phyloP scores from a whole-genome alignment of 1,140 invertebrate species.

The Calliopsis andreniformis region DNA sequence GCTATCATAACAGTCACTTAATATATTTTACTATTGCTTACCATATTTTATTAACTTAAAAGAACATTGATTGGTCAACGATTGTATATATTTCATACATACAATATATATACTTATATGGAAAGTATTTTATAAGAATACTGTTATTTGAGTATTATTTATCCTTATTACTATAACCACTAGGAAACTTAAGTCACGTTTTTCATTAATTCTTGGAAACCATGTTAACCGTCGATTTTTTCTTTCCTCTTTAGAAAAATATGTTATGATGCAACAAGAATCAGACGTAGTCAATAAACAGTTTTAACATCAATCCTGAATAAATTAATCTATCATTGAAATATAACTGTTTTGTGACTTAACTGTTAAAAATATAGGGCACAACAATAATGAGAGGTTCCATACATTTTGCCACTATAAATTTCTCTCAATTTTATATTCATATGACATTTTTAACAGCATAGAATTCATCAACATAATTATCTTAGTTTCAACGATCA shows the following conservation, averaged over 20 bases:
- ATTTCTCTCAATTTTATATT: constrained; percentile 14
- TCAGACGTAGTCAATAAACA: background rate
- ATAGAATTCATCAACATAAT: constrained; percentile 46
- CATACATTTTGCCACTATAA: constrained; percentile 11
- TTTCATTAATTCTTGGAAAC: background rate
- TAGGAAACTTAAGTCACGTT: constrained; percentile 9
- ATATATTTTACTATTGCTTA: constrained; percentile 1
- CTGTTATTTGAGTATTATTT: constrained; percentile 26
- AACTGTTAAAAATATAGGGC: background rate
- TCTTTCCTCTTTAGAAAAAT: constrained; percentile 22
- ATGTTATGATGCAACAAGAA: constrained; percentile 1
- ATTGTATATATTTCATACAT: constrained; percentile 35
- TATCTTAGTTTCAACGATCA: constrained; percentile 22
- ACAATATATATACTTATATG: constrained; percentile 26
- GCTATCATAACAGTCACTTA: constrained; percentile 7
- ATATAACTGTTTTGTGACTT: constrained; percentile 5
- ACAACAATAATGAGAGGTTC: background rate
- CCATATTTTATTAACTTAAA: constrained; percentile 15
- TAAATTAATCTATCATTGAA: constrained; percentile 18
- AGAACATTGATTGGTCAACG: constrained; percentile 41
- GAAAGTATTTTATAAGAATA: constrained; percentile 41
- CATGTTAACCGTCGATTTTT: background rate
- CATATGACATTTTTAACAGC: constrained; percentile 29
- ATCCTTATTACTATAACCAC: constrained; percentile 7
- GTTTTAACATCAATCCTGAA: constrained; percentile 13